These are phyloP conservation scores for Drosophila imparisetae DNA, from an alignment of 2,888 invertebrate genomes.

Conservation along the genomic window DNA sequence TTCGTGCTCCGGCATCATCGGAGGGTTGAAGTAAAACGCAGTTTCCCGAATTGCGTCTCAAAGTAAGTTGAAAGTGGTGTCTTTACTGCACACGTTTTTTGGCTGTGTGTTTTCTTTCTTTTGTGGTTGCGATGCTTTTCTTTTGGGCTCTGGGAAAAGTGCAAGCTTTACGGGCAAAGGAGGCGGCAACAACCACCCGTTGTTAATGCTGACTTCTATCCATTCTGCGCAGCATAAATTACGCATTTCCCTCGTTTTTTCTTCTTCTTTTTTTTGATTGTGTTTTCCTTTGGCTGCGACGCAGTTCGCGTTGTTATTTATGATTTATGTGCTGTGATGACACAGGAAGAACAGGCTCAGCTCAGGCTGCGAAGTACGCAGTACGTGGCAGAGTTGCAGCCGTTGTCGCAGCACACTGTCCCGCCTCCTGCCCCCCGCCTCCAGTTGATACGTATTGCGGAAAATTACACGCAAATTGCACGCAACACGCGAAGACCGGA, in stretches of 20 bases:
- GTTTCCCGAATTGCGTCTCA: constrained; percentile 75
- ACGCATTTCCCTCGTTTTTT: constrained; percentile 59
- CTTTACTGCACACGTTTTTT: constrained; percentile 27
- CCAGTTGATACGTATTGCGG: constrained; percentile 4
- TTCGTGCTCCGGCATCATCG: neutral
- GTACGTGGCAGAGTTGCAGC: constrained; percentile 53
- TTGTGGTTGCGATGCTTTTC: constrained; percentile 1
- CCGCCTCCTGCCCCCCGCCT: neutral
- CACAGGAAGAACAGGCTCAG: constrained; percentile 55
- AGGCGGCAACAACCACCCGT: constrained; percentile 58
- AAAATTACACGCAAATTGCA: constrained; percentile 80
- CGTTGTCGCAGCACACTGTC: neutral
- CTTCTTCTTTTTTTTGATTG: constrained; percentile 16
- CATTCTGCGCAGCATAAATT: constrained; percentile 77
- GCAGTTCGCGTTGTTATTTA: constrained; percentile 74
- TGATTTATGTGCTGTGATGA: constrained; percentile 79
- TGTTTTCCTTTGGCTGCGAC: constrained; percentile 54
- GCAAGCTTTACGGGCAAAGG: constrained; percentile 52
- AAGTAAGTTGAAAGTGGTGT: constrained; percentile 54
- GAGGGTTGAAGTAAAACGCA: constrained; percentile 73
- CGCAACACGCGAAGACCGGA: constrained; percentile 72
- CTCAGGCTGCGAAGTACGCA: neutral
- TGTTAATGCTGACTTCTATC: constrained; percentile 27
- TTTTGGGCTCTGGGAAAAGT: constrained; percentile 51
- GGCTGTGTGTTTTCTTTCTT: neutral